Evolutionary conservation across 2,797 vertebrate species (phyloP), one percentile per base, ranked within the genome.

Genomic region (Phylloscopus collybita): DNA sequence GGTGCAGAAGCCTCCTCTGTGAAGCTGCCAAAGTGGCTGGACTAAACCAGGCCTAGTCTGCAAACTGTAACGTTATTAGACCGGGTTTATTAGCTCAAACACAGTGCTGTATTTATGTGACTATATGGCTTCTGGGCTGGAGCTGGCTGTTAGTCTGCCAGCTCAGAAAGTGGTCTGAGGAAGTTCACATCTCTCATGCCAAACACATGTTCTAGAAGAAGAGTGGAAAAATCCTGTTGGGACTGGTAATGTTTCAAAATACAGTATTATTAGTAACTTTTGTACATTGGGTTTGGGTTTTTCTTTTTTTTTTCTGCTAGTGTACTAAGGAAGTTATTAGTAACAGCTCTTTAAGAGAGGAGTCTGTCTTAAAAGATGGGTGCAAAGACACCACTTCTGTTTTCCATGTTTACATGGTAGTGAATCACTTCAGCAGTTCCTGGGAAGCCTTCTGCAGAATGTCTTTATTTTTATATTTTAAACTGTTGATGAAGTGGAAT

Each of bases 171-270:
- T 4, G 11, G 32, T 74, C 71, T 76, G 69, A 95, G 87, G 84
- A 85, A 90, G 75, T 85, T 96, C 82, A 50, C 79, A 67, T 80
- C 69, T 83, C 69, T 93, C 94, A 91, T 74, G 90, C 79, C 79
- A 96, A 94, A 94, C 91, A 95, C 67, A 88, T 82, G 82, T 85
- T 93, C 67, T 71, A 88, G 88, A 85, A 86, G 42, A 94, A 74
- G 74, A 86, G 75, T 92, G 92, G 91, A 93, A 96, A 94, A 95
- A 86, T 93, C 79, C 88, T 89, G 87, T 73, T 91, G 79, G 72
- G 80, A 80, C 90, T 93, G 72, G 66, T 96, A 92, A 87, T 7
- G 1, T 91, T 96, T 87, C 86, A 95, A 88, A 95, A 94, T 49
- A 70, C 47, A 50, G 14, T 90, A 89, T 95, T 95, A 86, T 94